Conservation (phyloP, 1,140 invertebrate genomes). For the Drosophila watanabei region DNA sequence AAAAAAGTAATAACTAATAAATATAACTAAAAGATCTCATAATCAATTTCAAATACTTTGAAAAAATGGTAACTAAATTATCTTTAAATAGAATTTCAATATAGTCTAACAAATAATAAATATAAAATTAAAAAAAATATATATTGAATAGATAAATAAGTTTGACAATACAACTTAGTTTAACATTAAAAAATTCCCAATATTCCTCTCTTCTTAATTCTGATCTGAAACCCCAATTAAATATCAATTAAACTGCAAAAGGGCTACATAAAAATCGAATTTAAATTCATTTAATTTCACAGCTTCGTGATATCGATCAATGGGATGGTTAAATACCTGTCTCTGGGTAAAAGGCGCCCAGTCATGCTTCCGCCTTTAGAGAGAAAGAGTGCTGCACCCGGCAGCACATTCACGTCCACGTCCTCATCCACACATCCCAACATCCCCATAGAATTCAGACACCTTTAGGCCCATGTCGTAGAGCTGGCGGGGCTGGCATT, state of each 20-base stretch:
- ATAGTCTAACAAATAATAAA: no score
- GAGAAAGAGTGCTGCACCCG: slow-evolving; percentile 30
- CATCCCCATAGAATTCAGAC: slow-evolving; percentile 77
- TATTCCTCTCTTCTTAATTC: neutral
- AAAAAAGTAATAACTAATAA: no score
- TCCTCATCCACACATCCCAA: slow-evolving; percentile 4
- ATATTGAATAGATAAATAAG: neutral
- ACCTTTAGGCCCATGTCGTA: slow-evolving; percentile 55
- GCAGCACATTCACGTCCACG: neutral
- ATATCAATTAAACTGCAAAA: slow-evolving; percentile 9
- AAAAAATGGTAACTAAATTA: no score
- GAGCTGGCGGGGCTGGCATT: slow-evolving; percentile 25
- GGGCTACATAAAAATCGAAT: slow-evolving; percentile 18
- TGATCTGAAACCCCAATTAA: slow-evolving; percentile 10
- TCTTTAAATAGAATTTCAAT: no score
- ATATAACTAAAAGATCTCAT: no score
- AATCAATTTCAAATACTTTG: no score
- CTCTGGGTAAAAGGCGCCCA: slow-evolving; percentile 45
- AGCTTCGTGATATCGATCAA: slow-evolving; percentile 60
- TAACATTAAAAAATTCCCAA: neutral
- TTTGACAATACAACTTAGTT: neutral
- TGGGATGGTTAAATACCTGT: slow-evolving; percentile 8
- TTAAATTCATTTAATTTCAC: slow-evolving; percentile 60
- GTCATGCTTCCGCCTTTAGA: slow-evolving; percentile 54
- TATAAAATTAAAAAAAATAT: neutral